Conservation (phyloP, 2,888 invertebrate genomes). For the Phalera bucephala region DNA sequence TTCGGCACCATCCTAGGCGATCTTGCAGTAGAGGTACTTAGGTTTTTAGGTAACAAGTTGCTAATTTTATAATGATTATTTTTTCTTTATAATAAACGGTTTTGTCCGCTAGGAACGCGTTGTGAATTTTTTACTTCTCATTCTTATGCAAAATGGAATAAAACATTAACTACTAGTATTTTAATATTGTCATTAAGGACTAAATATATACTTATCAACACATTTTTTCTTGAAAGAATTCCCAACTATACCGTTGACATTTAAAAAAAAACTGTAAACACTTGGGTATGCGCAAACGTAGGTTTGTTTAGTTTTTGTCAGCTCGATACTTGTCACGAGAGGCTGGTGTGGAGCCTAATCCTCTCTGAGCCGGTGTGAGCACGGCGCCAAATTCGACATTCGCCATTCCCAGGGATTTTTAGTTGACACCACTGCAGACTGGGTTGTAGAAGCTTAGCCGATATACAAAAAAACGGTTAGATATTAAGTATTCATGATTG, state of each 20-base stretch:
- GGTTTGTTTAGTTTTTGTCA: conserved; percentile 27
- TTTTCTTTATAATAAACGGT: too few species aligned
- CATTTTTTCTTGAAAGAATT: too few species aligned
- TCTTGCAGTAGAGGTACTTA: too few species aligned
- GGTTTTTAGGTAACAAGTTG: too few species aligned
- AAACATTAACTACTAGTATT: too few species aligned
- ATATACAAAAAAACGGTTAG: conserved; percentile 2
- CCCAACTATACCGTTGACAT: conserved; percentile 6
- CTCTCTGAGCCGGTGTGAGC: conserved; percentile 35
- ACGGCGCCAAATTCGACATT: conserved; percentile 34
- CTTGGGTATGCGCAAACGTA: conserved; percentile 17
- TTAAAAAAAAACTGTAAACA: conserved; percentile 5
- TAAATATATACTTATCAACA: too few species aligned
- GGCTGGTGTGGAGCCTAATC: conserved; percentile 39
- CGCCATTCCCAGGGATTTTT: conserved; percentile 31
- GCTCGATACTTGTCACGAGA: conserved; percentile 25
- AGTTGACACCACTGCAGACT: conserved; percentile 17
- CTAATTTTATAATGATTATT: too few species aligned
- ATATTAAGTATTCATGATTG: background rate
- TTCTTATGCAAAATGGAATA: too few species aligned
- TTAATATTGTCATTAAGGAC: too few species aligned
- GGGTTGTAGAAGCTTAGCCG: conserved; percentile 9
- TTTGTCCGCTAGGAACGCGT: too few species aligned
- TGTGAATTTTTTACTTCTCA: too few species aligned
- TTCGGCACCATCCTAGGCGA: too few species aligned